Percentiles rank a stretch among this genome's conserved stretches.
phyloP scores from a whole-genome alignment of 2,888 invertebrate species.

The Pocota personata region DNA sequence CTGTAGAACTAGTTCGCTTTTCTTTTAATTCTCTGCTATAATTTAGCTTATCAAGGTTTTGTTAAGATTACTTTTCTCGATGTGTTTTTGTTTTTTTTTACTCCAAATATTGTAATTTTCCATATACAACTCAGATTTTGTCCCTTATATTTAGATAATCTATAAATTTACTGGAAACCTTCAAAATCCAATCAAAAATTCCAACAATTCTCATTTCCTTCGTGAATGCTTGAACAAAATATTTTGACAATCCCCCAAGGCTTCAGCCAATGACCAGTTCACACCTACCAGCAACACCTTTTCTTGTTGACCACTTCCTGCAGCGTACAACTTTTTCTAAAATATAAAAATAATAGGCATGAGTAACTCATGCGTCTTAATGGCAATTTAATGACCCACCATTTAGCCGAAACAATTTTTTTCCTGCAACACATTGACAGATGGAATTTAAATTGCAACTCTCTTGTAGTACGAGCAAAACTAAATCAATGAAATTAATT shows the following conservation, averaged over 20 bases:
- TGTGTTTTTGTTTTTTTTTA: no score
- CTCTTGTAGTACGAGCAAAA: not conserved
- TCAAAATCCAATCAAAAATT: conserved; percentile 9
- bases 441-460: conserved; percentile 54
- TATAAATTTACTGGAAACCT: not conserved
- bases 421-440: conserved; percentile 3
- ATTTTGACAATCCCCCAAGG: conserved; percentile 24
- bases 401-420: conserved; percentile 27
- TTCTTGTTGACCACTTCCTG: conserved; percentile 28
- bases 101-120: no score
- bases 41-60: no score
- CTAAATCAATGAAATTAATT: conserved; percentile 63
- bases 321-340: not conserved
- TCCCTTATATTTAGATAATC: not conserved
- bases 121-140: no score
- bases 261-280: conserved; percentile 7
- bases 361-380: conserved; percentile 48
- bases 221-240: conserved; percentile 1
- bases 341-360: conserved; percentile 19
- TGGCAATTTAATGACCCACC: conserved; percentile 60
- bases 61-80: no score
- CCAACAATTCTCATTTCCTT: not conserved
- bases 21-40: no score
- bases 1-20: no score
- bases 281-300: conserved; percentile 39